Evolutionary conservation across 2,113 vertebrate species (phyloP), one percentile per base, ranked within the genome.

Genomic region (Tachycineta bicolor): DNA sequence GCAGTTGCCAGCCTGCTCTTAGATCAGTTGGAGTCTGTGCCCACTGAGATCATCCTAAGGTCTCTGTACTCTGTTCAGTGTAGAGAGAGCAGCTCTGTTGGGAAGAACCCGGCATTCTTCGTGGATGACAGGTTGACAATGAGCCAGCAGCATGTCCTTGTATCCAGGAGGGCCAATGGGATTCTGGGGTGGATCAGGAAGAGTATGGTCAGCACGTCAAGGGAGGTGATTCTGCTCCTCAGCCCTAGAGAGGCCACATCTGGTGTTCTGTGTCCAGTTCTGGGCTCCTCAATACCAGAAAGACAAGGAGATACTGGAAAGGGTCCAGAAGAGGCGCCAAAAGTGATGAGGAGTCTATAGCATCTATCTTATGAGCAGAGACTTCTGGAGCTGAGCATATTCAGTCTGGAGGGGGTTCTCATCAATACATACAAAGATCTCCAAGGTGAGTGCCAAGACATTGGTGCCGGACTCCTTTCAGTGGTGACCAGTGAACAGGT

Each of bases 401-500:
- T 60, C 12, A 39, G 6, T 29, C 33, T 41, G n/a, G 28, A 41
- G 28, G 20, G 19, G 5, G 6, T 82, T 4, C 7, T 29, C 16
- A 34, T 18, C 11, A 12, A 8, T 25, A 2, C 20, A 8, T 4
- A n/a, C n/a, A 29, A 60, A 29, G 5, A 25, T 31, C 20, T n/a
- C 24, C 7, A n/a, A 60, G 13, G 9, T 2, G 6, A 10, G 2
- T 46, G 28, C 2, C 69, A n/a, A n/a, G n/a, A 46, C 4, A 2
- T 0, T n/a, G 53, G 9, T 47, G 20, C 2, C 28, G 52, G 46
- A n/a, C 13, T 41, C 39, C n/a, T 39, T 60, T 47, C 6, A 12
- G 9, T 21, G 16, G 13, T n/a, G 24, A 23, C 5, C 29, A 76
- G n/a, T 0, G 0, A 60, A 10, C 5, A 1, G 14, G 22, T 17